Evolutionary conservation across 2,888 invertebrate species (phyloP), one percentile per base, ranked within the genome.

Genomic region (Lordiphosa fenestrarum): DNA sequence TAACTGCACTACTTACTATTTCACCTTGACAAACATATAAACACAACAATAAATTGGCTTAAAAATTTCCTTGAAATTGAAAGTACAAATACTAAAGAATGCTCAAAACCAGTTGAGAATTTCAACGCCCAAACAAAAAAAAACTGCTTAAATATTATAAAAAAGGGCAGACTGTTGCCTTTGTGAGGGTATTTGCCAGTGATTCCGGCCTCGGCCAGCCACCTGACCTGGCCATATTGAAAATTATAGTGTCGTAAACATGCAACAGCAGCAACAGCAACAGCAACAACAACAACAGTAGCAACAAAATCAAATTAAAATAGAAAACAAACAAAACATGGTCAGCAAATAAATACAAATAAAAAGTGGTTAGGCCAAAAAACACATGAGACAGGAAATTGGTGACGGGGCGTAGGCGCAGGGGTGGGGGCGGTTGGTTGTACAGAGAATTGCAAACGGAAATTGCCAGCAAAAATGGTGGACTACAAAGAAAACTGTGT

Each of bases 161-260:
- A 15, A 15, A 15, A 15, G 15, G 15, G 15, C 15, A 15, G 1
- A 15, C 15, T 19, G 19, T 3, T 19, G 1, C 2, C 19, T 19
- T 3, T 19, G 19, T 19, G 4, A 19, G 19, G 3, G 19, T 19
- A 19, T 19, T 19, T 19, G 2, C 19, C 33, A n/a, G 33, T 6
- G 30, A 30, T 10, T 25, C 15, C 23, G 40, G 40, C 13, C 30
- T 40, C 56, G 53, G 5, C 44, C 12, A 9, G 44, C 13, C 25
- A 19, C 39, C 53, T 40, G 46, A n/a, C 21, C 39, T 47, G 53
- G 56, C 53, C 63, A 75, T 80, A 83, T 83, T 72, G 80, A 66
- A 78, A 75, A 77, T 83, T 81, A 83, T 81, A 70, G 74, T 71
- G 58, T 74, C 53, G 84, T 75, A 65, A 80, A 66, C 83, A 75